These are phyloP conservation scores for Pollicipes pollicipes DNA, from an alignment of 1,140 invertebrate genomes.

Conservation along the genomic window DNA sequence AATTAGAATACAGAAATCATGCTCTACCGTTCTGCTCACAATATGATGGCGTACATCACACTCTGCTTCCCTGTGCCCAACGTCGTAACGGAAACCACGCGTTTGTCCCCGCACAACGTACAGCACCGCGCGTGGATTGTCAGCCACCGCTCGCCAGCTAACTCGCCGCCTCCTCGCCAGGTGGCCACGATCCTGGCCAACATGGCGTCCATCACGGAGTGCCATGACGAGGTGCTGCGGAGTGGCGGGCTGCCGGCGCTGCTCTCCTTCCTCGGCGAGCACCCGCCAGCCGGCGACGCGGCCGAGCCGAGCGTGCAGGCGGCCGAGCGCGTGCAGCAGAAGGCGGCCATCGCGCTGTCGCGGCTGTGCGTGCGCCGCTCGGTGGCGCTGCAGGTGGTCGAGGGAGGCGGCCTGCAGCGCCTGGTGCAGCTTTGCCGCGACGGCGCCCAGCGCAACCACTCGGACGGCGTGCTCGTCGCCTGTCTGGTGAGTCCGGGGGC, in stretches of 20 bases:
- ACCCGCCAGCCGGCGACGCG: slow-evolving; percentile 28
- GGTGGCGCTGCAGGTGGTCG: slow-evolving; percentile 51
- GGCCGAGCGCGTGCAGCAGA: slow-evolving; percentile 58
- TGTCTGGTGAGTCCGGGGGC: slow-evolving; percentile 43
- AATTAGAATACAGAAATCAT: too few species aligned
- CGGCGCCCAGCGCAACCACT: slow-evolving; percentile 44
- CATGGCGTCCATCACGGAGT: slow-evolving; percentile 45
- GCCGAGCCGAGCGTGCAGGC: slow-evolving; percentile 37
- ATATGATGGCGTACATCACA: too few species aligned
- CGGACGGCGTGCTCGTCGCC: slow-evolving; percentile 51
- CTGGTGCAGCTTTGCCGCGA: slow-evolving; percentile 51
- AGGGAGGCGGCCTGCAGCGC: slow-evolving; percentile 52
- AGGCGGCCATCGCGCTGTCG: slow-evolving; percentile 66
- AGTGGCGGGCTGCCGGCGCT: slow-evolving; percentile 46
- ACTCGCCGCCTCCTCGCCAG: too few species aligned
- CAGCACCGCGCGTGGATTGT: too few species aligned
- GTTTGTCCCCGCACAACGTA: too few species aligned
- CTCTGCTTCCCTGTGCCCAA: too few species aligned
- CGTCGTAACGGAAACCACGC: too few species aligned
- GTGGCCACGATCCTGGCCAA: slow-evolving; percentile 59
- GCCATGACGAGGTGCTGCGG: slow-evolving; percentile 27
- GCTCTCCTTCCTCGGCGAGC: slow-evolving; percentile 51
- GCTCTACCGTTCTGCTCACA: too few species aligned
- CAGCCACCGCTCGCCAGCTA: too few species aligned
- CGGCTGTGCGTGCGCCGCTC: slow-evolving; percentile 50